phyloP scores from a whole-genome alignment of 2,888 invertebrate species.

The Dyspetes luteomarginatus region DNA sequence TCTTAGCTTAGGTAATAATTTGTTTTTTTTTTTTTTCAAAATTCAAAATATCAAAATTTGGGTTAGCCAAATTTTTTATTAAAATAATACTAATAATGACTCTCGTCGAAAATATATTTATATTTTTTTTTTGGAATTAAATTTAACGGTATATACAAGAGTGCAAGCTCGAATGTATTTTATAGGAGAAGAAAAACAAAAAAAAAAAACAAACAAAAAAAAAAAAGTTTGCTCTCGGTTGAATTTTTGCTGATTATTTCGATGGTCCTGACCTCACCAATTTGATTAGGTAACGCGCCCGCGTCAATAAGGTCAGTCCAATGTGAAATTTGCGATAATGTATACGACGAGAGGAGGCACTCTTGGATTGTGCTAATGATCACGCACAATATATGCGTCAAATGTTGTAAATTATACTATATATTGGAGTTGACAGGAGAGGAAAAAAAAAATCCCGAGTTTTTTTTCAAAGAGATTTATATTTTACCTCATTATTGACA shows the following conservation, averaged over 20 bases:
- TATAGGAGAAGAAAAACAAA: not conserved
- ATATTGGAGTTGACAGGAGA: too few species aligned
- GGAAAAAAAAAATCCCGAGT: too few species aligned
- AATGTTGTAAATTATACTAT: conserved; percentile 33
- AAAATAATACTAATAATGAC: not conserved
- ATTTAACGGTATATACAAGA: not conserved
- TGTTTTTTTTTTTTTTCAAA: not conserved
- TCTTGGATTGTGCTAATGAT: conserved; percentile 16
- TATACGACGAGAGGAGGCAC: not conserved
- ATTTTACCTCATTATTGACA: too few species aligned
- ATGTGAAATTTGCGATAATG: conserved; percentile 75
- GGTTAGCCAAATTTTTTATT: too few species aligned
- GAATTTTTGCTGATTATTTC: conserved; percentile 52
- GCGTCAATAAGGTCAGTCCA: conserved; percentile 80
- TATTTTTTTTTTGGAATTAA: not conserved
- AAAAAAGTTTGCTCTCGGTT: conserved; percentile 4
- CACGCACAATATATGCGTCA: conserved; percentile 18
- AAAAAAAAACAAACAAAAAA: conserved; percentile 10
- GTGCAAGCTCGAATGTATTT: not conserved
- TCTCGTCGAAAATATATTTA: not conserved
- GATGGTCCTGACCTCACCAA: conserved; percentile 79
- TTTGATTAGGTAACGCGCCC: conserved; percentile 79
- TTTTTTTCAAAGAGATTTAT: too few species aligned
- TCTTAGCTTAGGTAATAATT: too few species aligned
- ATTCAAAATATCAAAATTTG: too few species aligned